Percentiles rank a stretch among this genome's conserved stretches.
Evolutionary conservation across 2,888 invertebrate species (phyloP).

Genomic region (Chloroclystis v-ata): DNA sequence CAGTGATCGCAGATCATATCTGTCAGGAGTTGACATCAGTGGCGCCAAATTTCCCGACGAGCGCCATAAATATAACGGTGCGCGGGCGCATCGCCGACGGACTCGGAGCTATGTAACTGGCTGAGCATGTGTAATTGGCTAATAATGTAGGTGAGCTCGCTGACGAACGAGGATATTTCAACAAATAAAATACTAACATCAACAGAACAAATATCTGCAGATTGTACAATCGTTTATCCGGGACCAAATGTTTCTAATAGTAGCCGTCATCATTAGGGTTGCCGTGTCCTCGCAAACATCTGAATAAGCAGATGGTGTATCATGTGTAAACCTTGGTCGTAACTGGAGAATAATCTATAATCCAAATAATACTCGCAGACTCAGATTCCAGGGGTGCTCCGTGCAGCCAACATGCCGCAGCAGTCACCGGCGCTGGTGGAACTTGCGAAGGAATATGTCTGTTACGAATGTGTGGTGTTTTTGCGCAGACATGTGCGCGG

Average conservation of each 20-base stretch:
- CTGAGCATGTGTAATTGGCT: constrained; percentile 2
- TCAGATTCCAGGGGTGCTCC: background rate
- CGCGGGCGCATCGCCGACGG: constrained; percentile 11
- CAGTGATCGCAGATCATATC: background rate
- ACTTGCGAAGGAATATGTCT: constrained; percentile 71
- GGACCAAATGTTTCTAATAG: too few species aligned
- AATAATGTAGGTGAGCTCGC: too few species aligned
- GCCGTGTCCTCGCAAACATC: too few species aligned
- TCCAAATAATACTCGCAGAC: too few species aligned
- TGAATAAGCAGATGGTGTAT: too few species aligned
- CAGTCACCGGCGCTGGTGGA: constrained; percentile 64
- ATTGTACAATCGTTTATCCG: too few species aligned
- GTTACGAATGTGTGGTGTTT: constrained; percentile 66
- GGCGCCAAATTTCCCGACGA: constrained; percentile 45
- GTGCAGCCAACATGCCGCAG: background rate
- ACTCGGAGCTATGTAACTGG: constrained; percentile 18
- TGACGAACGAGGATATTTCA: too few species aligned
- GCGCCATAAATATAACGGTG: constrained; percentile 40
- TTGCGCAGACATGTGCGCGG: constrained; percentile 65
- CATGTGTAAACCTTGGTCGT: too few species aligned
- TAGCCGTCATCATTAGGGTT: too few species aligned
- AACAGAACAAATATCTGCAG: too few species aligned
- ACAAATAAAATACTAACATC: too few species aligned
- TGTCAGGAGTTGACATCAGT: constrained; percentile 8
- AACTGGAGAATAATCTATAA: too few species aligned